phyloP scores from a whole-genome alignment of 2,113 vertebrate species.

The Crotalus tigris region DNA sequence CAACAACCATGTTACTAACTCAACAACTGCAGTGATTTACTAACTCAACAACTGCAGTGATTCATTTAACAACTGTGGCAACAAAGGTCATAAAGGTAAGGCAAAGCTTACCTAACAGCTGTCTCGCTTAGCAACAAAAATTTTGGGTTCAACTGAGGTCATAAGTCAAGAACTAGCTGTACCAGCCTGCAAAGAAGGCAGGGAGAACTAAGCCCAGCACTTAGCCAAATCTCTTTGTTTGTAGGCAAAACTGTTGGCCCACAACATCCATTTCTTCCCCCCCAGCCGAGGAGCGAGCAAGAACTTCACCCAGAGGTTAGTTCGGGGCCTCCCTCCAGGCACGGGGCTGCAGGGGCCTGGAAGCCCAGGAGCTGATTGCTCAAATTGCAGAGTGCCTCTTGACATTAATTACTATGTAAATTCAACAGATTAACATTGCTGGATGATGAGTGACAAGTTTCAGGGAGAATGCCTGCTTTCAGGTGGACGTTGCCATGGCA shows the following conservation, averaged over 20 bases:
- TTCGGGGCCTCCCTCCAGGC: neutral
- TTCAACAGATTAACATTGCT: conserved; percentile 62
- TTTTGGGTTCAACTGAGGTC: neutral
- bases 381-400: conserved; percentile 62
- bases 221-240: neutral
- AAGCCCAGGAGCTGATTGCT: conserved; percentile 60
- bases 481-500: conserved; percentile 65
- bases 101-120: neutral
- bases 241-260: neutral
- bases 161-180: neutral
- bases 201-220: neutral
- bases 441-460: conserved; percentile 60
- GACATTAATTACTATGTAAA: conserved; percentile 71
- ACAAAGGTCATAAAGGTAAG: neutral
- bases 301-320: conserved; percentile 35
- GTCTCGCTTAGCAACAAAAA: neutral
- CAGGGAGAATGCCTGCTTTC: conserved; percentile 43
- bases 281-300: neutral
- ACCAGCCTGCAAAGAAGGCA: neutral
- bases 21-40: neutral
- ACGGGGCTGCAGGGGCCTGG: conserved; percentile 31
- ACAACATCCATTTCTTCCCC: neutral
- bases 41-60: neutral
- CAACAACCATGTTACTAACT: neutral
- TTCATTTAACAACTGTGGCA: neutral